These are phyloP conservation scores for Panzeria rudis DNA, from an alignment of 2,888 invertebrate genomes.

Conservation along the genomic window DNA sequence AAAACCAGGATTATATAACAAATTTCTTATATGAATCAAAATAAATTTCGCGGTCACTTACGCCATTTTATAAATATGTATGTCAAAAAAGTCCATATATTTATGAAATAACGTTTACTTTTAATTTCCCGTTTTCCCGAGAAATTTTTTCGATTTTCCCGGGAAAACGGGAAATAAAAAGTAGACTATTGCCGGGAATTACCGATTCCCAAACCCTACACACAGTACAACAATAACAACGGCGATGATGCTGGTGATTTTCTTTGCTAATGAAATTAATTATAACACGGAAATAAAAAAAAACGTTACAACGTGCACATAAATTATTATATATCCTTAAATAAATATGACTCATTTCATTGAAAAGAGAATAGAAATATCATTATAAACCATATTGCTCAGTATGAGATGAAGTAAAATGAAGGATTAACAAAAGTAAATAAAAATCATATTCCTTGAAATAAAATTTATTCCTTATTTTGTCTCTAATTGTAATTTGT, in stretches of 20 bases:
- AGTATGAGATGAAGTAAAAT: neutral
- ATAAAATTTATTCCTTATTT: slow-evolving; percentile 21
- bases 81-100: no score
- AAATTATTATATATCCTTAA: slow-evolving; percentile 46
- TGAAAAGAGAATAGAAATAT: slow-evolving; percentile 15
- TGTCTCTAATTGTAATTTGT: slow-evolving; percentile 63
- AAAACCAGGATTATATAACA: no score
- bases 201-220: no score
- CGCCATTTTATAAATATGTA: no score
- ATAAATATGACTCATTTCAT: slow-evolving; percentile 56
- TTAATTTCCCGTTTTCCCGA: no score
- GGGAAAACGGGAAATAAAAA: no score
- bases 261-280: slow-evolving; percentile 72
- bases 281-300: slow-evolving; percentile 60
- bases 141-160: no score
- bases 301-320: slow-evolving; percentile 24
- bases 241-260: slow-evolving; percentile 61
- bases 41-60: no score
- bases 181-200: no score
- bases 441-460: slow-evolving; percentile 12
- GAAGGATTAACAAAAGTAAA: slow-evolving; percentile 50
- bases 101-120: no score
- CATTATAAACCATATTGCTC: slow-evolving; percentile 7
- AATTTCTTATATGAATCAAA: no score
- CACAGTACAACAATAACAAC: slow-evolving; percentile 26